A percentile compares a stretch with the other conserved stretches of the same genome.
phyloP scores from a whole-genome alignment of 2,113 vertebrate genomes.

The Alligator mississippiensis region DNA sequence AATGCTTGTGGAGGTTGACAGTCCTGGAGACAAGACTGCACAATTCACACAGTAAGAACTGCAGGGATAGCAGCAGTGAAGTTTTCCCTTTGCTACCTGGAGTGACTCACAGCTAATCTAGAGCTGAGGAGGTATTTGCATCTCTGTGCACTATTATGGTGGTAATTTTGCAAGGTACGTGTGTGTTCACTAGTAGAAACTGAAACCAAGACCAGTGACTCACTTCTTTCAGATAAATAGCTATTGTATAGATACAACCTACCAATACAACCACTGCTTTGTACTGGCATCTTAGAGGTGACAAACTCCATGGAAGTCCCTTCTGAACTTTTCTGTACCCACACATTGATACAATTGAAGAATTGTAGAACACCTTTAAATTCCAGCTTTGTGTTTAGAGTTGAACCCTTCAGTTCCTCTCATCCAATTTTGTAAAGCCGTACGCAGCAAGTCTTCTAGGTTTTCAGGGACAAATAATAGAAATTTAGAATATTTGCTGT shows the following conservation, averaged over 20 bases:
- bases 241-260: not conserved
- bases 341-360: not conserved
- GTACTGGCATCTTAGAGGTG: not conserved
- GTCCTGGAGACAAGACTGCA: not conserved
- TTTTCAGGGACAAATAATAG: not conserved
- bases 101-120: not conserved
- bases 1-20: not conserved
- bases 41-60: not conserved
- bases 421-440: not conserved
- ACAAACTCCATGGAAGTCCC: not conserved
- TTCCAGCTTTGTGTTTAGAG: not conserved
- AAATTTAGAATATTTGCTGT: not conserved
- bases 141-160: not conserved
- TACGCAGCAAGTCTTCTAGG: not conserved
- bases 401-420: not conserved
- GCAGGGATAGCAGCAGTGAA: not conserved
- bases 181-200: not conserved
- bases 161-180: not conserved
- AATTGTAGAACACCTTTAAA: not conserved
- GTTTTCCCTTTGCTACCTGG: too few species aligned
- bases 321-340: not conserved
- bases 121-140: not conserved
- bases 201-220: too few species aligned
- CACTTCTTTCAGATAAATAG: too few species aligned
- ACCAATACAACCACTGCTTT: not conserved